Base-by-base conservation (phyloP, 2,888 invertebrate species). In the Cepaea hortensis region DNA sequence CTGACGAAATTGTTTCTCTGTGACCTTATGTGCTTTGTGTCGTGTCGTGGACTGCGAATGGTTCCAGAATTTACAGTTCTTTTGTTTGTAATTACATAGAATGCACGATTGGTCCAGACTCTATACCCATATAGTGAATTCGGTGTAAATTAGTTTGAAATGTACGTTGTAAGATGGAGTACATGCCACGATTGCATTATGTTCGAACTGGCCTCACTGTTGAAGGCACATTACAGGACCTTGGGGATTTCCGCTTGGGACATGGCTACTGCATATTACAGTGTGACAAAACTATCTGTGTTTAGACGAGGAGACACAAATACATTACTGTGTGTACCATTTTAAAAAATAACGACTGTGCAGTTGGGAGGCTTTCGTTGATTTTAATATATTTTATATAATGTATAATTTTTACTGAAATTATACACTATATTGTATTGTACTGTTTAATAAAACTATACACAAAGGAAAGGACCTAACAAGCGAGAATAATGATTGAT, bases 1-100 rank as follows among this genome's bases (percentile, higher is more conserved):
- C 77, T 61, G 77, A 79, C 77, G 77, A 79, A 35, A 35, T 35
- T 79, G 62, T 79, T 23, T 20, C 35, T 79, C n/a, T 68, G 23
- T 79, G 79, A 62, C 79, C 62, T 35, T 15, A 55, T 62, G 61
- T 79, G 79, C 55, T 55, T 9, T 20, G n/a, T 23, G 79, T 61
- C 20, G 35, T 35, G 23, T 35, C 35, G 62, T 62, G 62, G 79
- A 79, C 62, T 20, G n/a, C 1, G 23, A 23, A 15, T 23, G 20
- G 35, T 6, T 62, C 35, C 35, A 79, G 6, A 79, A 79, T 79
- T 61, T 77, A 55, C 2, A 55, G 79, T 46, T 35, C n/a, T 15
- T 35, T 35, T 46, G 62, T 79, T 79, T 62, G 79, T 79, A 62
- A 15, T 62, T 62, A 35, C 35, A 62, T 79, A 23, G n/a, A 61